phyloP scores from a whole-genome alignment of 1,140 invertebrate species.

The Calycopis cecrops region DNA sequence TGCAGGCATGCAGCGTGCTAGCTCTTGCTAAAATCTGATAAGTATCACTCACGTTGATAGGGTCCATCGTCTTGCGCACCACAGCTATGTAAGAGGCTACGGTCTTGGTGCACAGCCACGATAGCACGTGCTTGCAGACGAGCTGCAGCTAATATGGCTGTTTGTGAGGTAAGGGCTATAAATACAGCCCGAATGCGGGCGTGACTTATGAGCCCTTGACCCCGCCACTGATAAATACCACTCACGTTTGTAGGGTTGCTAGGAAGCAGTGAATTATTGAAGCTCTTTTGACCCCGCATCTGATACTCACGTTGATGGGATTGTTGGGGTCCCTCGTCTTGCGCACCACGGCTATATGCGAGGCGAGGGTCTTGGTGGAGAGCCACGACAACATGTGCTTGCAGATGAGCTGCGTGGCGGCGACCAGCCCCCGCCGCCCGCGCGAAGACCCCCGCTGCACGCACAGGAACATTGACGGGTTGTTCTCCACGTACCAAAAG shows the following conservation, averaged over 20 bases:
- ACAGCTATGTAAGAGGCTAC: constrained; percentile 31
- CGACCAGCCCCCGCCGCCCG: constrained; percentile 30
- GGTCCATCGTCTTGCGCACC: constrained; percentile 22
- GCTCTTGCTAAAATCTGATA: too few species aligned
- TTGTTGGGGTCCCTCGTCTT: constrained; percentile 28
- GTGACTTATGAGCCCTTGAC: too few species aligned
- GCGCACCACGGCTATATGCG: constrained; percentile 30
- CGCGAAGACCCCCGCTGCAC: constrained; percentile 7
- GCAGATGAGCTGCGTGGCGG: constrained; percentile 28
- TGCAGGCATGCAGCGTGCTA: too few species aligned
- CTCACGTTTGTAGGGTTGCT: too few species aligned
- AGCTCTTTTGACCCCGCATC: too few species aligned
- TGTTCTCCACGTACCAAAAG: constrained; percentile 44
- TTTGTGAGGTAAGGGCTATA: too few species aligned
- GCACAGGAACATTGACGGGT: constrained; percentile 32
- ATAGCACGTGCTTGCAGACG: constrained; percentile 39
- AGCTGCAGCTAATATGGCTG: too few species aligned
- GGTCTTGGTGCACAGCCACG: constrained; percentile 28
- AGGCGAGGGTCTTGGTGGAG: constrained; percentile 20
- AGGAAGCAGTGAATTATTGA: too few species aligned
- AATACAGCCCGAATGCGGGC: too few species aligned
- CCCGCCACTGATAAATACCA: too few species aligned
- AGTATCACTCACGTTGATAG: too few species aligned
- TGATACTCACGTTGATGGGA: constrained; percentile 44
- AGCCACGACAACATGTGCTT: constrained; percentile 46